Conservation (phyloP, 2,113 vertebrate species). For the Oreochromis aureus region DNA sequence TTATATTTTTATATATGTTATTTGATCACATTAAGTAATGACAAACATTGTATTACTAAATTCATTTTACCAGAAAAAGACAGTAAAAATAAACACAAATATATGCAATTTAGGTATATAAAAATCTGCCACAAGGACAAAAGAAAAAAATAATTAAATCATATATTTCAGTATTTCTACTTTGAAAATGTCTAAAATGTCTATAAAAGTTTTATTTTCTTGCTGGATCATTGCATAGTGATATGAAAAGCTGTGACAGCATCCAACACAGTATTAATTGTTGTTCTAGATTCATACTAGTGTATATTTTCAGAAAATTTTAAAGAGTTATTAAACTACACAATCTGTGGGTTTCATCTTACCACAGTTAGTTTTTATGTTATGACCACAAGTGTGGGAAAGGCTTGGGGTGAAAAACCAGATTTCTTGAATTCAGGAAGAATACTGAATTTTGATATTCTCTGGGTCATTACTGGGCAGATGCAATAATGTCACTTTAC, state of each 20-base stretch:
- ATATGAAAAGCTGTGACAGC: not conserved
- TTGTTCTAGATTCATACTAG: accelerated
- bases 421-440: not conserved
- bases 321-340: not conserved
- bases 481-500: not conserved
- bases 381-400: not conserved
- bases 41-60: not conserved
- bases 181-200: not conserved
- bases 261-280: not conserved
- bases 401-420: not conserved
- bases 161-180: not conserved
- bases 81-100: not conserved
- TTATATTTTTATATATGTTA: not conserved
- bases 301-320: not conserved
- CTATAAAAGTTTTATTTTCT: not conserved
- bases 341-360: not conserved
- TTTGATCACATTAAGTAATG: not conserved
- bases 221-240: not conserved
- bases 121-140: not conserved
- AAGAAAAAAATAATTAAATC: not conserved
- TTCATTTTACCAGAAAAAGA: not conserved
- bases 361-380: accelerated
- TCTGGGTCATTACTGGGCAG: accelerated
- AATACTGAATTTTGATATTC: not conserved
- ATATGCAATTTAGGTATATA: not conserved